These are phyloP conservation scores for Halcyon senegalensis DNA, from an alignment of 2,113 vertebrate species.

Conservation along the genomic window DNA sequence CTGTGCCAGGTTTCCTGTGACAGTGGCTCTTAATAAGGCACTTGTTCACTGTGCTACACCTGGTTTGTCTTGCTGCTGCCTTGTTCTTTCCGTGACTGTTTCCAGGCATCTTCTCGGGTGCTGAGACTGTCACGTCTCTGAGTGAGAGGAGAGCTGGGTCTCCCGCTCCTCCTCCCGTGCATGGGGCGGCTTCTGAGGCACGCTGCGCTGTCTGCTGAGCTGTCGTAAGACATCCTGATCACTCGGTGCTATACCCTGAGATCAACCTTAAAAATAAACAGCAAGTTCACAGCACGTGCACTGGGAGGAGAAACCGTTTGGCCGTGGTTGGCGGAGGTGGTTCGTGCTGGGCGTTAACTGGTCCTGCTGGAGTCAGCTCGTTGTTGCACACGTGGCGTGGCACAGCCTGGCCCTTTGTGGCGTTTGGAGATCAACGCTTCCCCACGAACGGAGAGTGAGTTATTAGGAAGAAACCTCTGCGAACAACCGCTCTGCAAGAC, in stretches of 20 bases:
- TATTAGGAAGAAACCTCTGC: background rate
- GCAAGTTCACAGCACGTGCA: fast-evolving
- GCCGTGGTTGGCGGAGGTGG: background rate
- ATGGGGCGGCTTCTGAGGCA: fast-evolving
- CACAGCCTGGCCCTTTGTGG: background rate
- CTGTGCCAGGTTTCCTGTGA: fast-evolving
- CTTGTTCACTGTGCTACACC: too few relatives aligned
- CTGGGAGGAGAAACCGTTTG: background rate
- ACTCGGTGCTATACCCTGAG: background rate
- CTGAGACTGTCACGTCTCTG: background rate
- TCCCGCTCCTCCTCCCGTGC: background rate
- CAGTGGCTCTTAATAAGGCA: background rate
- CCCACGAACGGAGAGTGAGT: fast-evolving
- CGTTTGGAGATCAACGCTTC: background rate
- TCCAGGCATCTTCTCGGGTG: background rate
- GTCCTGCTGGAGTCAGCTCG: background rate
- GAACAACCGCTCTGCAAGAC: fast-evolving
- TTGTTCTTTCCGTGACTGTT: background rate
- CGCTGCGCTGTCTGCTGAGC: fast-evolving
- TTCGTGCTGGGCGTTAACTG: fast-evolving
- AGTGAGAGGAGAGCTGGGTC: background rate
- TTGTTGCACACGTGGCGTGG: fast-evolving
- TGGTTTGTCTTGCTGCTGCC: background rate
- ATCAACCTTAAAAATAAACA: background rate
- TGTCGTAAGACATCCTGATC: fast-evolving